Base-by-base conservation (phyloP, 2,888 invertebrate species). In the Dynastes tityus region DNA sequence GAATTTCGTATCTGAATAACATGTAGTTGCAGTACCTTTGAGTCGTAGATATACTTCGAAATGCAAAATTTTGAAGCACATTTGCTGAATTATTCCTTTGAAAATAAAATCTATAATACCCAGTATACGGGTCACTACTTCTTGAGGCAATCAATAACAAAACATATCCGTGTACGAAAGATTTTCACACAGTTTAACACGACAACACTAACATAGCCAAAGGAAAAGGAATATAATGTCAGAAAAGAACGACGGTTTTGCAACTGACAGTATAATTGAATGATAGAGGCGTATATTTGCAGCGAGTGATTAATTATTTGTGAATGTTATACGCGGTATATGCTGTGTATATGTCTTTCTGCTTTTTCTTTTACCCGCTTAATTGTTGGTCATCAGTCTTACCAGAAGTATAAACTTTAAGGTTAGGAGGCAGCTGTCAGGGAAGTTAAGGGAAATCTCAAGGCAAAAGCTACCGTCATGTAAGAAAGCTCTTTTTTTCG, bases 241-340 rank as follows among this genome's bases (percentile, higher is more conserved):
- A 73, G 45, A 40, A 73, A 61, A 29, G 40, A 73, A 40, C 73
- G 22, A 16, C n/a, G 73, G 73, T 58, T 58, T 61, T 73, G 58
- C 73, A 73, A 61, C 73, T 73, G 73, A 73, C 73, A 73, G 73
- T 55, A 61, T 73, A 73, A 73, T 73, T 73, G 73, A 73, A 73
- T 73, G 73, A 73, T 73, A 73, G 45, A 68, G 58, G 58, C 73
- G 55, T 73, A 73, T 73, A 61, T 73, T 73, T 73, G 61, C 40
- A 73, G 58, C 4, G 37, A 58, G 61, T 73, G 73, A 73, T 73
- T 73, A 73, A 73, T 73, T 73, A 61, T 58, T 58, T 73, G 40
- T 22, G 73, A 55, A 73, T 58, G 73, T 37, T 73, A 40, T 58
- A 71, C 58, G 45, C 40, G 58, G 40, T 73, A 40, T 58, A 73